Evolutionary conservation across 30 jellyfish, hydroid and myxozoan genomes (phyloP), one percentile per base, ranked within the genome.

Genomic region (Haliclystus octoradiatus): DNA sequence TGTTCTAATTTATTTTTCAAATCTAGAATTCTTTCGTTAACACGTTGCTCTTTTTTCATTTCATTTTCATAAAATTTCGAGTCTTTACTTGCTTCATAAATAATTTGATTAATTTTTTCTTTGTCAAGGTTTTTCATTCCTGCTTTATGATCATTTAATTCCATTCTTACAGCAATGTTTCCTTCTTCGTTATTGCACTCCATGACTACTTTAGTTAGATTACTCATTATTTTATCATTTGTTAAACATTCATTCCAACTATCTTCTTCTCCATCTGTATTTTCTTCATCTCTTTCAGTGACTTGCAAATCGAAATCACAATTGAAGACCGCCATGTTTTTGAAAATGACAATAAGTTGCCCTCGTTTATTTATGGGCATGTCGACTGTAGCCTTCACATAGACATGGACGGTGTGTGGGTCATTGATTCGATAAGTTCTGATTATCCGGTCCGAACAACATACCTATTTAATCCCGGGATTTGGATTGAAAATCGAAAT

Each of bases 61-160:
- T 89, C 98, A 67, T 89, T 89, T 64, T 80, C 95, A 77, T 75
- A 89, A 72, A 63, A 89, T 47, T 65, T 81, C 28, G 98, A 89
- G 24, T 95, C 98, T 40, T 81, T 89, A 79, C 98, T 89, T 32
- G 94, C 95, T 49, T 89, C 98, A 68, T 83, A 77, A 24, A 89
- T 89, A 31, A 89, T 72, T 31, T 73, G 49, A 26, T 89, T 89
- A 0, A 89, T 89, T 65, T 66, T 81, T 51, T 89, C 98, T 50
- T 89, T 89, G 61, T 89, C 95, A 1, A 89, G 71, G 47, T 85
- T 95, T 50, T 70, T 65, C 98, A 89, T 89, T 7, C 98, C 98
- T 1, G 98, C 98, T 68, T 89, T 89, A 28, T 82, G 83, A 68
- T 89, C 95, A 64, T 89, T 89, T 34, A 89, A 62, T 19, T 83